Evolutionary conservation across 1,140 invertebrate species (phyloP), one percentile per base, ranked within the genome.

Genomic region (Archegozetes longisetosus): DNA sequence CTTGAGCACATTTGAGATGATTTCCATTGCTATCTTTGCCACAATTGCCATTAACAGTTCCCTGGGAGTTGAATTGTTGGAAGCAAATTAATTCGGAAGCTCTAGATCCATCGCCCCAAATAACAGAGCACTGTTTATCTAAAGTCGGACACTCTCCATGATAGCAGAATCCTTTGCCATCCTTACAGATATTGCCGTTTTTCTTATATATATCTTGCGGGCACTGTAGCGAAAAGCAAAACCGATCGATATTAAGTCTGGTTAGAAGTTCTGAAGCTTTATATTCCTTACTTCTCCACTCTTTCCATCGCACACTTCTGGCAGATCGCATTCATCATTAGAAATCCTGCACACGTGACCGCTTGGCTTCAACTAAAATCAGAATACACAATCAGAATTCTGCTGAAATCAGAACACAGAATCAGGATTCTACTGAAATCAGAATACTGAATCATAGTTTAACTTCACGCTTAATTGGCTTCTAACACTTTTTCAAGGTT

Each of bases 11-110:
- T 75, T 86, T 92, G 64, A 88, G 77, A 71, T 80, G 88, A 68
- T 84, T 82, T 25, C 86, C 87, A 63, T 78, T 78, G 17, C 71
- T 65, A 69, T 92, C 84, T 50, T 81, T 82, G 1, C 91, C 91
- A 73, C 91, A 96, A 71, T 96, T 89, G 0, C 91, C 92, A 66
- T 85, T 91, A 54, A 87, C 84, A 3, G 86, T 87, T 13, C 92
- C 92, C 68, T 92, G 88, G 0, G 86, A 84, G 72, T 96, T 96
- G 73, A 93, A 95, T 69, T 89, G 82, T 61, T 90, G 84, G 72
- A 85, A 96, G 74, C 91, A 96, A 64, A 89, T 79, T 49, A 80
- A 77, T 69, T 92, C 86, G 1, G 84, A 85, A 0, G 81, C 80
- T 55, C 46, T 65, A 65, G 65, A 67, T 77, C 77, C 68, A 73